Conservation (phyloP, 2,113 vertebrate species). For the Merops nubicus region DNA sequence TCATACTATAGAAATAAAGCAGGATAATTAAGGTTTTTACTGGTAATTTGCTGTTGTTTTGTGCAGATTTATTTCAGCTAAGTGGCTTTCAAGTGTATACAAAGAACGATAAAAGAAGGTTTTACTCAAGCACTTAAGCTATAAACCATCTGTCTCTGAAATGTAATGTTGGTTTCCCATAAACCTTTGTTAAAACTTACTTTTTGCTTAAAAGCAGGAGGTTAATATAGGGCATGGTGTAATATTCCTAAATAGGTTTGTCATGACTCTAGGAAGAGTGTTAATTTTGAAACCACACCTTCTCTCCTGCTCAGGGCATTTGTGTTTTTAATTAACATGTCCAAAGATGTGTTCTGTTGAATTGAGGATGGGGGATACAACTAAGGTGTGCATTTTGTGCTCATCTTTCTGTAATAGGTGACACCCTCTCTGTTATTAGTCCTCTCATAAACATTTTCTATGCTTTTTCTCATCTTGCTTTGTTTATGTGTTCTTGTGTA, state of each 20-base stretch:
- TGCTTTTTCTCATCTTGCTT: not conserved
- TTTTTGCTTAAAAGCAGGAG: slow-evolving; percentile 23
- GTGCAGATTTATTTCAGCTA: slow-evolving; percentile 32
- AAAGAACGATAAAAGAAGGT: slow-evolving; percentile 4
- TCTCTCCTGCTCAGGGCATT: not conserved
- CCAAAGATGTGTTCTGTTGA: not conserved
- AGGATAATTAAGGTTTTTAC: slow-evolving; percentile 42
- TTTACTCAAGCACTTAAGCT: slow-evolving; percentile 21
- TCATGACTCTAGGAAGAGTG: not conserved
- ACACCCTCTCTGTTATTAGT: not conserved
- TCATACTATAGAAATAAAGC: not conserved
- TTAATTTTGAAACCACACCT: not conserved
- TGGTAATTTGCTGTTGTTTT: slow-evolving; percentile 51
- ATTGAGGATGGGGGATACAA: rapidly evolving
- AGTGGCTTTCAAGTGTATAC: slow-evolving; percentile 10
- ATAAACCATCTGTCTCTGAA: slow-evolving; percentile 7
- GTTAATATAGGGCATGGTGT: not conserved
- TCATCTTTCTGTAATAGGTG: not conserved
- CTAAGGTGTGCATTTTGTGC: not conserved
- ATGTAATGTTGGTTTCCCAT: not conserved
- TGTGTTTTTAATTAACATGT: not conserved
- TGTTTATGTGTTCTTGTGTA: not conserved
- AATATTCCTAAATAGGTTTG: not conserved
- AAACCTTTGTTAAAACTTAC: not conserved
- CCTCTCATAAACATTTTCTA: not conserved